A percentile compares a stretch with the other conserved stretches of the same genome.
These are phyloP conservation scores for Mirounga angustirostris DNA, from an alignment of 2,113 vertebrate species.

Conservation along the genomic window DNA sequence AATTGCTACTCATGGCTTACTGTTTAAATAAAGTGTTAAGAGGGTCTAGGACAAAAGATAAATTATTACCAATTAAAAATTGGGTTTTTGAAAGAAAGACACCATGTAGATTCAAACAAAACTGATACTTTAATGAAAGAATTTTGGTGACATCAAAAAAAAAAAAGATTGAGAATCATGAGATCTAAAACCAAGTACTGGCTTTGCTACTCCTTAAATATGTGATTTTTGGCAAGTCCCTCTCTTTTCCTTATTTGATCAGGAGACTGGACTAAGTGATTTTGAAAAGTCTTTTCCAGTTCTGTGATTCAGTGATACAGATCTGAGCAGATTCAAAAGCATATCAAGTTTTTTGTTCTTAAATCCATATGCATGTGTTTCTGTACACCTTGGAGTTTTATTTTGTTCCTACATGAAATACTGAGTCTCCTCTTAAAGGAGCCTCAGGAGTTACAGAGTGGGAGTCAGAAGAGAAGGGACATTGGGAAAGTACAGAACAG, in stretches of 20 bases:
- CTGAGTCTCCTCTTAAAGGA: background rate
- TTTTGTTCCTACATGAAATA: background rate
- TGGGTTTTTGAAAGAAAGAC: background rate
- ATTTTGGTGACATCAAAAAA: background rate
- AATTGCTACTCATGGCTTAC: background rate
- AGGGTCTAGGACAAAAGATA: background rate
- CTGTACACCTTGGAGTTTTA: background rate
- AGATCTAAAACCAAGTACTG: background rate
- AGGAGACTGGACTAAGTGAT: background rate
- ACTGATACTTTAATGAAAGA: background rate
- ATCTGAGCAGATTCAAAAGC: slow-evolving; percentile 40
- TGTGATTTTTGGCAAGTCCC: background rate
- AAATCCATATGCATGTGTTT: background rate
- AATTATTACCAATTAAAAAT: slow-evolving; percentile 14
- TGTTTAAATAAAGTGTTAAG: background rate
- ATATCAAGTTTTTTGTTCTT: background rate
- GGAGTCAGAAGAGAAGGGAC: slow-evolving; percentile 7
- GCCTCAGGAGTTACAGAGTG: background rate
- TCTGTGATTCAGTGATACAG: background rate
- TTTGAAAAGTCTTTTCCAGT: slow-evolving; percentile 9
- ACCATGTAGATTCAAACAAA: background rate
- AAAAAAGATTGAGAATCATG: background rate
- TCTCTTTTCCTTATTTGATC: background rate
- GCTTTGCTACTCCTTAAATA: background rate
- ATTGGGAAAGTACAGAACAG: background rate